phyloP scores from a whole-genome alignment of 92 coral and sea anemone genomes.

The Palythoa heliodiscus region DNA sequence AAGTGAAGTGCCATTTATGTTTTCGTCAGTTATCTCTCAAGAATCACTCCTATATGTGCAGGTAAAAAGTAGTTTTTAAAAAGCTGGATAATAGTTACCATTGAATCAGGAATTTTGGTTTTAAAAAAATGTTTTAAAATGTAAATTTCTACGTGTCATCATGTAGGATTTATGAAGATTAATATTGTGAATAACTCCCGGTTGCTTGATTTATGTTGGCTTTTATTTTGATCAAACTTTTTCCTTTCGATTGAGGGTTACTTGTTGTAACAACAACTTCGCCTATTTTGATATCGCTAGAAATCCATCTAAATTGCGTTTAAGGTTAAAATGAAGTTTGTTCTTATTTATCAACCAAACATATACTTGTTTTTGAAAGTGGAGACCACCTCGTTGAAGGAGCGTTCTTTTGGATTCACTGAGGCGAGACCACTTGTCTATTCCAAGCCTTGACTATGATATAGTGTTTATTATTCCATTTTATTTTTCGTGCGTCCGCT shows the following conservation, averaged over 20 bases:
- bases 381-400: too few relatives aligned
- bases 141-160: too few relatives aligned
- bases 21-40: too few relatives aligned
- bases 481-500: not conserved
- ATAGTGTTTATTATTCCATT: slow-evolving; percentile 9
- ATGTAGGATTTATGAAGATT: too few relatives aligned
- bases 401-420: slow-evolving; percentile 7
- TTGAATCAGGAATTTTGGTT: too few relatives aligned
- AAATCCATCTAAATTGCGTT: not conserved
- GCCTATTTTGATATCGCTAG: not conserved
- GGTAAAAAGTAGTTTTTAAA: too few relatives aligned
- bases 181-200: not conserved
- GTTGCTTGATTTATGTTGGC: not conserved
- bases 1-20: not conserved
- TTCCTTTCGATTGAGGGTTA: not conserved
- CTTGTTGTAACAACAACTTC: not conserved
- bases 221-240: not conserved
- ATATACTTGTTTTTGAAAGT: not conserved
- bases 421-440: slow-evolving; percentile 6
- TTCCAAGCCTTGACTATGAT: not conserved
- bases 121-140: too few relatives aligned
- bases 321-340: too few relatives aligned
- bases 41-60: too few relatives aligned
- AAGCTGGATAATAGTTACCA: too few relatives aligned
- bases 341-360: not conserved